Evolutionary conservation across 2,797 vertebrate genomes (phyloP).

Genomic region (Danio albolineatus): DNA sequence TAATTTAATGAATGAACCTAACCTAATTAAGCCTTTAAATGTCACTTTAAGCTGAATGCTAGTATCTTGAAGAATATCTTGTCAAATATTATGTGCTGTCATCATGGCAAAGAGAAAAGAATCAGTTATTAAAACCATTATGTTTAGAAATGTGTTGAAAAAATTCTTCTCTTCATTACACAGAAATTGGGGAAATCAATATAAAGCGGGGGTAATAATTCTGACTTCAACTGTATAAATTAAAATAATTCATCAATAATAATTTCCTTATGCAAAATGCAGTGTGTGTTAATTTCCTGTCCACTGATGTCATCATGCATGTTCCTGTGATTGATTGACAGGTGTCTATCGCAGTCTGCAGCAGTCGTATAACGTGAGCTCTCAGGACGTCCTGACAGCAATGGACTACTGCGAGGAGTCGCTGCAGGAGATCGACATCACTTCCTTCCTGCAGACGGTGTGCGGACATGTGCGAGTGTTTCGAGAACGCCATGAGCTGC

Average conservation of each 20-base stretch:
- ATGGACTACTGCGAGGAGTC: constrained; percentile 98
- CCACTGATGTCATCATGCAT: not conserved
- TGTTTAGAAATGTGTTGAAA: no score
- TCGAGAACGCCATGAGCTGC: constrained; percentile 69
- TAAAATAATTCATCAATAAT: not conserved
- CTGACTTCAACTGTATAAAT: no score
- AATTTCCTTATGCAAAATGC: not conserved
- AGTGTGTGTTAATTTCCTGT: not conserved
- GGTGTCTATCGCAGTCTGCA: constrained; percentile 94
- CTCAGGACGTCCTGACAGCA: constrained; percentile 90
- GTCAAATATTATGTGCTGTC: no score
- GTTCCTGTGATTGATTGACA: constrained; percentile 62
- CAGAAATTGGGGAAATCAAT: no score
- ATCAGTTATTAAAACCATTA: no score
- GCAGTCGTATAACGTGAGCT: constrained; percentile 86
- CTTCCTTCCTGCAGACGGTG: constrained; percentile 89
- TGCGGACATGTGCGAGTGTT: constrained; percentile 89
- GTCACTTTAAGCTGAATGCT: no score
- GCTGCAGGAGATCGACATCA: constrained; percentile 95
- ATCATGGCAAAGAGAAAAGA: no score
- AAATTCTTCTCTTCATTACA: no score
- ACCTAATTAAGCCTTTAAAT: no score
- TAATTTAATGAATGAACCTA: no score
- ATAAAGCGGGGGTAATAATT: no score
- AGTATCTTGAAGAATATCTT: no score